Evolutionary conservation across 2,888 invertebrate species (phyloP).

Genomic region (Candidula unifasciata): DNA sequence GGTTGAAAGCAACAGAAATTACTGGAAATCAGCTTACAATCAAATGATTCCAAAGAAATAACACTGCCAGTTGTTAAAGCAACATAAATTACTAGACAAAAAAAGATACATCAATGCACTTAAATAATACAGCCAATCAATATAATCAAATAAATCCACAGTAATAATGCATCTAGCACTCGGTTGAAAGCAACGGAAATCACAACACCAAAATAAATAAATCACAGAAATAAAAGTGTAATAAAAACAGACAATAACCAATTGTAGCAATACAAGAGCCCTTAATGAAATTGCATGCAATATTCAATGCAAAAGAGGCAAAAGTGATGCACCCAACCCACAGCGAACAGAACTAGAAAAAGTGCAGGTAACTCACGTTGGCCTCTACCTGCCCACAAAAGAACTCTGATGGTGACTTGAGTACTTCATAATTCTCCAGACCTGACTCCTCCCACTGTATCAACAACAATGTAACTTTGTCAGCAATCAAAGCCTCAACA

Average conservation of each 20-base stretch:
- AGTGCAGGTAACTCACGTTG: constrained; percentile 39
- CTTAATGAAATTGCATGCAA: not conserved
- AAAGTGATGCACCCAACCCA: not conserved
- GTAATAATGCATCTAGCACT: too few species aligned
- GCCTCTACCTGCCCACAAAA: constrained; percentile 39
- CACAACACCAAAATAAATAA: too few species aligned
- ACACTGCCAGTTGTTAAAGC: too few species aligned
- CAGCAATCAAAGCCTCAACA: too few species aligned
- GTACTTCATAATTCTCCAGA: constrained; percentile 51
- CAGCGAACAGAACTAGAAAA: not conserved
- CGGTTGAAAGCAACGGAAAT: too few species aligned
- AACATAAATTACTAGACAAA: too few species aligned
- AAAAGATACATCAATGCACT: too few species aligned
- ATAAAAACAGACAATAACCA: not conserved
- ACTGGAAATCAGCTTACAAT: too few species aligned
- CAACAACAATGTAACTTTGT: constrained; percentile 6
- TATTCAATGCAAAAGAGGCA: not conserved
- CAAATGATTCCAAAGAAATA: not conserved
- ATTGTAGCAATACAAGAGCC: not conserved
- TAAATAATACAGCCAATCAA: too few species aligned
- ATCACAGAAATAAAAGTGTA: not conserved
- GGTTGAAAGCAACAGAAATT: too few species aligned
- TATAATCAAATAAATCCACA: too few species aligned
- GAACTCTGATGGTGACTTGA: constrained; percentile 25
- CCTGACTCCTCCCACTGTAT: constrained; percentile 39